Evolutionary conservation across 2,888 invertebrate genomes (phyloP), one percentile per base, ranked within the genome.

Genomic region (Parnassius apollo): DNA sequence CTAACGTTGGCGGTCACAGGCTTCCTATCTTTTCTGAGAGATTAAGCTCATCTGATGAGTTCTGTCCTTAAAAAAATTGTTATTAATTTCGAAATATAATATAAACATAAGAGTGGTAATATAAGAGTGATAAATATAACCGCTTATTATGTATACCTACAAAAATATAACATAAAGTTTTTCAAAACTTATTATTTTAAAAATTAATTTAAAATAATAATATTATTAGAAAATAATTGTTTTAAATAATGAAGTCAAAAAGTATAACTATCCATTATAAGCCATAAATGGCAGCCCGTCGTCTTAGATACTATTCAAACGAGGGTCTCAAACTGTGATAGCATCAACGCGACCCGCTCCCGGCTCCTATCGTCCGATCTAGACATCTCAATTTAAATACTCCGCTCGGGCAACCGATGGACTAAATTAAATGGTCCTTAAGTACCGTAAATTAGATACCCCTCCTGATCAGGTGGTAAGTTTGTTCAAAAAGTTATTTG

Each of bases 331-430:
- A 60, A 53, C 62, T 49, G 65, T 69, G 87, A 87, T 88, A 86
- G 68, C 76, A 87, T 87, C 88, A 67, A 60, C 66, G 63, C 62
- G 66, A 69, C 69, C 72, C 76, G 82, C 81, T 80, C 76, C 80
- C 78, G 73, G 71, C 71, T 66, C 69, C 75, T 87, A 88, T 90
- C 90, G 78, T 68, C 52, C 64, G 75, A 85, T 87, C 88, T 85
- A 74, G 82, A 88, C 86, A 82, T 86, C 88, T 90, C 88, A 80
- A 88, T 88, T 88, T 86, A 83, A 88, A 88, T 87, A 80, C 78
- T 65, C 67, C 68, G 68, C 68, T 63, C 66, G 65, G 67, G 62
- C 62, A 61, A 66, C 65, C 68, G 75, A 74, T 63, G 55, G 63
- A 72, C 77, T 75, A 76, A 80, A 77, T 76, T 80, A 78, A 78